Percentiles rank a stretch among this genome's conserved stretches.
These are phyloP conservation scores for Drosophila repletoides DNA, from an alignment of 1,140 invertebrate genomes.

Conservation along the genomic window DNA sequence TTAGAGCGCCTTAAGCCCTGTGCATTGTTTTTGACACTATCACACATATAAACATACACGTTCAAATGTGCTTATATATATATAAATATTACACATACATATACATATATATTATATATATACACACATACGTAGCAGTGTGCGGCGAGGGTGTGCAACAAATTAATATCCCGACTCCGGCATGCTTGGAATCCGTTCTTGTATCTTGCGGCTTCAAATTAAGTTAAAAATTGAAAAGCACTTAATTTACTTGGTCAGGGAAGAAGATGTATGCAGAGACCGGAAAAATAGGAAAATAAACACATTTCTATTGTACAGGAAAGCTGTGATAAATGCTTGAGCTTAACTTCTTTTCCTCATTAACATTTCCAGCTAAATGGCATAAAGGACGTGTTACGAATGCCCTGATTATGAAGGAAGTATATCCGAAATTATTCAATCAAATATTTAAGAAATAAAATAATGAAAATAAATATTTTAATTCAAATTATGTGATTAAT, in stretches of 20 bases:
- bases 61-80: neutral
- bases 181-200: slow-evolving; percentile 55
- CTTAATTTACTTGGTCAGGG: slow-evolving; percentile 38
- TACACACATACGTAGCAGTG: slow-evolving; percentile 1
- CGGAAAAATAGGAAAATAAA: neutral
- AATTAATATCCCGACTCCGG: slow-evolving; percentile 42
- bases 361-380: too few relatives aligned
- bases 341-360: too few relatives aligned
- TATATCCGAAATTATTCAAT: too few relatives aligned
- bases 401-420: too few relatives aligned
- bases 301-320: neutral
- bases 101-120: slow-evolving; percentile 1
- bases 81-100: slow-evolving; percentile 4
- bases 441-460: too few relatives aligned
- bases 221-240: slow-evolving; percentile 61
- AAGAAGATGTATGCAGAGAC: neutral
- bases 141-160: neutral
- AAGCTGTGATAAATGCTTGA: too few relatives aligned
- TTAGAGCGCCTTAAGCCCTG: slow-evolving; percentile 44
- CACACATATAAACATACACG: neutral
- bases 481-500: too few relatives aligned
- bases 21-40: slow-evolving; percentile 50
- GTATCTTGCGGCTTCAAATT: too few relatives aligned
- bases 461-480: too few relatives aligned
- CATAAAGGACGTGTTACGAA: too few relatives aligned